A percentile compares a stretch with the other conserved stretches of the same genome.
These are phyloP conservation scores for Clamator glandarius DNA, from an alignment of 2,797 vertebrate species.

Conservation along the genomic window DNA sequence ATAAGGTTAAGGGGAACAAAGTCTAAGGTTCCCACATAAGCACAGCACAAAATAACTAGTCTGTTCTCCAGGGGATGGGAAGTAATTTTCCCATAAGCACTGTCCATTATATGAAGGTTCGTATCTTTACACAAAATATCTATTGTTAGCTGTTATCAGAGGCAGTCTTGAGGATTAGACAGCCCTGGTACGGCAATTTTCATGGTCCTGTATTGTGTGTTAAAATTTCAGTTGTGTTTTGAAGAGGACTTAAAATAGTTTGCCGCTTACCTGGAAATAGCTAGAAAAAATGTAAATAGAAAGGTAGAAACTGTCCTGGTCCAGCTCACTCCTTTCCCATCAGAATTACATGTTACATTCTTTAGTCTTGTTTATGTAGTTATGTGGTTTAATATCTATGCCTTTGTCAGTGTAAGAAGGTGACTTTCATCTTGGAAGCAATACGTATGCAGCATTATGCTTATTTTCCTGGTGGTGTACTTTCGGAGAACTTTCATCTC, in stretches of 20 bases:
- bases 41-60: not conserved
- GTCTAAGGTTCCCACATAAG: not conserved
- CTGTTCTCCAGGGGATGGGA: not conserved
- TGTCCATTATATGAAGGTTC: not conserved
- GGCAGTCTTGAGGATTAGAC: not conserved
- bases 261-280: not conserved
- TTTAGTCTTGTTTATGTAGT: slow-evolving; percentile 47
- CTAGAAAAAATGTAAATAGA: slow-evolving; percentile 10
- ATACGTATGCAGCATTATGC: slow-evolving; percentile 56
- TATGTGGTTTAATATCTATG: not conserved
- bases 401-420: slow-evolving; percentile 34
- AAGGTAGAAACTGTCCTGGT: not conserved
- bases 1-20: not conserved
- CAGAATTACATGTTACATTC: slow-evolving; percentile 5
- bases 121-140: not conserved
- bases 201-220: not conserved
- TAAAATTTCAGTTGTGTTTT: slow-evolving; percentile 14
- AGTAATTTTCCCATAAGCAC: not conserved
- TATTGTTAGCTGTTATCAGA: not conserved
- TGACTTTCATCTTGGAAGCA: slow-evolving; percentile 66
- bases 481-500: slow-evolving; percentile 65
- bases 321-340: not conserved
- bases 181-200: not conserved
- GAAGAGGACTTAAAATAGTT: not conserved
- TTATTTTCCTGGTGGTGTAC: slow-evolving; percentile 53